Evolutionary conservation across 2,888 invertebrate species (phyloP).

Genomic region (Alloplasta piceator): DNA sequence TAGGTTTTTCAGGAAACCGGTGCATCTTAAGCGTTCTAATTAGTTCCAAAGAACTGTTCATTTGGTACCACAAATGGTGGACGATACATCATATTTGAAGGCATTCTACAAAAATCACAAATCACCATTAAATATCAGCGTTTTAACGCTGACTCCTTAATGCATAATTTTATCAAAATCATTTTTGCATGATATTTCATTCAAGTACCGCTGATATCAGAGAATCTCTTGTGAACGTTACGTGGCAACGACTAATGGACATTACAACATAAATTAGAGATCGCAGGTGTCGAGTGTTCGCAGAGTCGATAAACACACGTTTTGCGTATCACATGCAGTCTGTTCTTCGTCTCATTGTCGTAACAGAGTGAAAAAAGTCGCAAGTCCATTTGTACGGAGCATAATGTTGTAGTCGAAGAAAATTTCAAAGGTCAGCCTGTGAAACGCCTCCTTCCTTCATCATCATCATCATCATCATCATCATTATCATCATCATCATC

Average conservation of each 20-base stretch:
- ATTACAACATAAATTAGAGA: constrained; percentile 10
- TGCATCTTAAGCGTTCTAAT: too few relatives aligned
- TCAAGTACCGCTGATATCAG: neutral
- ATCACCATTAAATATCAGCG: too few relatives aligned
- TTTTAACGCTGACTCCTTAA: too few relatives aligned
- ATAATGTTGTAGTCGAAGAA: constrained; percentile 66
- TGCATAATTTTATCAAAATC: too few relatives aligned
- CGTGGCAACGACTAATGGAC: constrained; percentile 11
- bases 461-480: too few relatives aligned
- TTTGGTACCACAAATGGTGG: too few relatives aligned
- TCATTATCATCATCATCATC: too few relatives aligned
- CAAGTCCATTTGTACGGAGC: constrained; percentile 2
- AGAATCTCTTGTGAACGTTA: neutral
- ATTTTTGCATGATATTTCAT: neutral
- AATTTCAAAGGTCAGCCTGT: constrained; percentile 78
- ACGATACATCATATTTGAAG: too few relatives aligned
- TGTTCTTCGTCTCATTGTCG: constrained; percentile 48
- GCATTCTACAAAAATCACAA: too few relatives aligned
- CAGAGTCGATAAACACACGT: constrained; percentile 58
- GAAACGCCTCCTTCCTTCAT: constrained; percentile 66
- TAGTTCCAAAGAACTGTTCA: too few relatives aligned
- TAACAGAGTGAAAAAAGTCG: constrained; percentile 45
- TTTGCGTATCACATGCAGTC: constrained; percentile 49
- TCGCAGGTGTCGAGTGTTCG: constrained; percentile 61
- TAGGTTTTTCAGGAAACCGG: too few relatives aligned